Conservation (phyloP, 1,140 invertebrate genomes). For the Nylanderia fulva region DNA sequence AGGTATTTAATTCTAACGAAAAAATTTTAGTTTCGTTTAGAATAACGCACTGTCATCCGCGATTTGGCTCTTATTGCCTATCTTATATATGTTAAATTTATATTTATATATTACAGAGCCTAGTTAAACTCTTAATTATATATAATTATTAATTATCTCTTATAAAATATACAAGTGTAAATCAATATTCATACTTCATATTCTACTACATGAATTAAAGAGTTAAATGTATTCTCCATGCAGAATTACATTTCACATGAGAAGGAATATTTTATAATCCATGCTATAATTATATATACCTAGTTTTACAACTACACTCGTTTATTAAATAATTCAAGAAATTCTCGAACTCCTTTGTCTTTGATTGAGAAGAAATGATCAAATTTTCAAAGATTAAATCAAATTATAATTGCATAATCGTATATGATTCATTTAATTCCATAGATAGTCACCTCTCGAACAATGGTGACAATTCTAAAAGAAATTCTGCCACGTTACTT, state of each 20-base stretch:
- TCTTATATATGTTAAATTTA: too few species aligned
- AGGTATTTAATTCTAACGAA: too few species aligned
- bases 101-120: too few species aligned
- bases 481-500: not conserved
- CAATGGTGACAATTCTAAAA: not conserved
- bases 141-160: not conserved
- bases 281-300: not conserved
- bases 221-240: not conserved
- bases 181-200: not conserved
- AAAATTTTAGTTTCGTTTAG: too few species aligned
- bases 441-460: not conserved
- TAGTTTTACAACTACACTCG: not conserved
- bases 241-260: not conserved
- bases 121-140: too few species aligned
- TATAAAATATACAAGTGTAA: not conserved
- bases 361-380: not conserved
- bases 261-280: not conserved
- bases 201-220: not conserved
- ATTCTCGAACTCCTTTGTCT: not conserved
- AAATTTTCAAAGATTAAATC: not conserved
- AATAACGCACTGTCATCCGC: too few species aligned
- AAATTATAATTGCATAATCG: not conserved
- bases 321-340: not conserved
- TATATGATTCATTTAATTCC: conserved; percentile 22
- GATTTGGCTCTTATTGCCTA: too few species aligned